These are phyloP conservation scores for Chrysolina oricalcia DNA, from an alignment of 2,888 invertebrate species.

Conservation along the genomic window DNA sequence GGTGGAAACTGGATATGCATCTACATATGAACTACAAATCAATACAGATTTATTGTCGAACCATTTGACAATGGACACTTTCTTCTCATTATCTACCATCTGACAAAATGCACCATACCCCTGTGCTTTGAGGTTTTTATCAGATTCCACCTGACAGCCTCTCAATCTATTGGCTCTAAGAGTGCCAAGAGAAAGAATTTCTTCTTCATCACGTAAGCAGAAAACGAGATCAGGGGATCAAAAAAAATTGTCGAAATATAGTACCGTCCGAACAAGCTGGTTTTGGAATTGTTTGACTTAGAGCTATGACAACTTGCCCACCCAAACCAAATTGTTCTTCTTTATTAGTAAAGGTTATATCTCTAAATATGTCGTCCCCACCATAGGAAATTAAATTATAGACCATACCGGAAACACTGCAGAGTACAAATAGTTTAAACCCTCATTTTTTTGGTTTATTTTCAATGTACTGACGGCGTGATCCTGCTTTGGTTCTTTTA, in stretches of 20 bases:
- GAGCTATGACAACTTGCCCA: conserved; percentile 27
- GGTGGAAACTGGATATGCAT: conserved; percentile 28
- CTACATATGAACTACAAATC: too few relatives aligned
- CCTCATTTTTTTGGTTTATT: conserved; percentile 43
- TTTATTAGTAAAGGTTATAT: conserved; percentile 20
- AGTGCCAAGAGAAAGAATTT: conserved; percentile 12
- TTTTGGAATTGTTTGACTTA: conserved; percentile 24
- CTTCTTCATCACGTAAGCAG: conserved; percentile 20
- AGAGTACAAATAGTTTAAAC: neutral
- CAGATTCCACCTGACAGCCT: conserved; percentile 24
- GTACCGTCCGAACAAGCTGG: conserved; percentile 20
- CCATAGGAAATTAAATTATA: conserved; percentile 30
- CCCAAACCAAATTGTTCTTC: conserved; percentile 28
- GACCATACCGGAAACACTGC: neutral
- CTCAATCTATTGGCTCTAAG: conserved; percentile 21
- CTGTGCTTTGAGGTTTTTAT: conserved; percentile 10
- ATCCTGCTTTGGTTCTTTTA: conserved; percentile 27
- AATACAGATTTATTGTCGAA: conserved; percentile 39
- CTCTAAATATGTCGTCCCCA: conserved; percentile 26
- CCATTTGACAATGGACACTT: conserved; percentile 36
- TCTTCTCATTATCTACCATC: conserved; percentile 26
- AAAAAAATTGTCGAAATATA: conserved; percentile 38
- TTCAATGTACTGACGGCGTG: conserved; percentile 7
- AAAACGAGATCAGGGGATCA: conserved; percentile 3
- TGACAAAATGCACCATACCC: neutral